Evolutionary conservation across 1,140 invertebrate species (phyloP).

Genomic region (Delia radicum): DNA sequence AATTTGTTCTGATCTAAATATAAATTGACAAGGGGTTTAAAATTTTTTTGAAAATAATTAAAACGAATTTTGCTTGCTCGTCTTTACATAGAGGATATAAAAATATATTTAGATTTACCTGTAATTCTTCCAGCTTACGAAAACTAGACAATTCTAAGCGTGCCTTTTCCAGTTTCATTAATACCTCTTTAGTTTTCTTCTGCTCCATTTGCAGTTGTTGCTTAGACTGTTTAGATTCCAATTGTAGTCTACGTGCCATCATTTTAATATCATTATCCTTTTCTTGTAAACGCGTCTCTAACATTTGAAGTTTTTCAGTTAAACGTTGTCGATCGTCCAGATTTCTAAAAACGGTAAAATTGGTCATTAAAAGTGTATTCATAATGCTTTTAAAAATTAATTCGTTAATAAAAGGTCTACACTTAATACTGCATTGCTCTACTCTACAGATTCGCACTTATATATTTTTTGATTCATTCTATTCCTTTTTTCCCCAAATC

Average conservation of each 20-base stretch:
- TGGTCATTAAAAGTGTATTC: background rate
- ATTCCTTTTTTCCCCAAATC: too few species aligned
- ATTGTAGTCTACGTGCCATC: constrained; percentile 65
- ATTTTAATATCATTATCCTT: constrained; percentile 70
- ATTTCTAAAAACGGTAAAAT: constrained; percentile 57
- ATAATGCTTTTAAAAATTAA: background rate
- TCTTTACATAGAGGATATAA: too few species aligned
- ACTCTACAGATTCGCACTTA: too few species aligned
- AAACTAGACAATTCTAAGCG: constrained; percentile 53
- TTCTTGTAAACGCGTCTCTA: constrained; percentile 65
- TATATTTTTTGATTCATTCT: too few species aligned
- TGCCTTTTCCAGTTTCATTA: constrained; percentile 66
- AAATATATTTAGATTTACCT: constrained; percentile 30
- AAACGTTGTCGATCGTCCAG: constrained; percentile 72
- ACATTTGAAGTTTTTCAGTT: constrained; percentile 63
- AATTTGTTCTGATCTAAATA: too few species aligned
- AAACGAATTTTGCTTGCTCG: too few species aligned
- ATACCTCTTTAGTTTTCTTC: constrained; percentile 68
- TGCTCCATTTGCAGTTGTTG: constrained; percentile 70
- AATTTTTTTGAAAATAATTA: too few species aligned
- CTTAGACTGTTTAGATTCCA: constrained; percentile 72
- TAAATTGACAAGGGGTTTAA: too few species aligned
- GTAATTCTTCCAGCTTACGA: constrained; percentile 48
- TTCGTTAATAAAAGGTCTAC: too few species aligned
- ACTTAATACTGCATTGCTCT: too few species aligned